Conservation (phyloP, 2,797 vertebrate genomes). For the Liasis olivaceus region DNA sequence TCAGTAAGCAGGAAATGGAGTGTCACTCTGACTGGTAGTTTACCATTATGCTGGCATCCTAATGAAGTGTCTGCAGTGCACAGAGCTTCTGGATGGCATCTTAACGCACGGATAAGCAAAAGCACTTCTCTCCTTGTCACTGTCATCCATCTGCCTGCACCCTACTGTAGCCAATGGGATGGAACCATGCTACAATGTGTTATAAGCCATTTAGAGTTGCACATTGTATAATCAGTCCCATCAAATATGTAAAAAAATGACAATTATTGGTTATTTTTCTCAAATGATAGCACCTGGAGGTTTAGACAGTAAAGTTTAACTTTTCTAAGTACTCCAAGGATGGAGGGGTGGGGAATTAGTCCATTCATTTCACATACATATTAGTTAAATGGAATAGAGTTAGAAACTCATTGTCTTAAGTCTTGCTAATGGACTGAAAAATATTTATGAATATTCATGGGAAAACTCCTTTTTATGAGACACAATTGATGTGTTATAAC, state of each 20-base stretch:
- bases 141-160: conserved; percentile 95
- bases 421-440: conserved; percentile 70
- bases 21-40: conserved; percentile 96
- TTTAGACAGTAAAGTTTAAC: conserved; percentile 80
- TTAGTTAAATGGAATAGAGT: conserved; percentile 68
- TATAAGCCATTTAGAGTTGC: conserved; percentile 88
- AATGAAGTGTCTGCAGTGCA: conserved; percentile 97
- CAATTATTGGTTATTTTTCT: conserved; percentile 84
- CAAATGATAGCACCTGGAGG: conserved; percentile 83
- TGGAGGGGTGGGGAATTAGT: conserved; percentile 11
- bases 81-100: conserved; percentile 91
- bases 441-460: conserved; percentile 78
- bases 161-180: conserved; percentile 91
- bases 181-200: conserved; percentile 86
- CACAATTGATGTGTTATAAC: conserved; percentile 64
- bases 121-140: conserved; percentile 87
- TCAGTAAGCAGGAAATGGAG: conserved; percentile 98
- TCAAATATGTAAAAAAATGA: conserved; percentile 86
- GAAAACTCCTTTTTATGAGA: conserved; percentile 62
- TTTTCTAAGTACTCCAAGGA: conserved; percentile 69
- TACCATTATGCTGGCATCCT: conserved; percentile 98
- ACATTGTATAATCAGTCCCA: conserved; percentile 85
- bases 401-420: conserved; percentile 72
- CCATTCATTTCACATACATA: conserved; percentile 70
- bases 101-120: conserved; percentile 95